Percentiles rank a stretch among this genome's conserved stretches.
Conservation (phyloP, 2,797 vertebrate genomes). For the Scyliorhinus canicula region DNA sequence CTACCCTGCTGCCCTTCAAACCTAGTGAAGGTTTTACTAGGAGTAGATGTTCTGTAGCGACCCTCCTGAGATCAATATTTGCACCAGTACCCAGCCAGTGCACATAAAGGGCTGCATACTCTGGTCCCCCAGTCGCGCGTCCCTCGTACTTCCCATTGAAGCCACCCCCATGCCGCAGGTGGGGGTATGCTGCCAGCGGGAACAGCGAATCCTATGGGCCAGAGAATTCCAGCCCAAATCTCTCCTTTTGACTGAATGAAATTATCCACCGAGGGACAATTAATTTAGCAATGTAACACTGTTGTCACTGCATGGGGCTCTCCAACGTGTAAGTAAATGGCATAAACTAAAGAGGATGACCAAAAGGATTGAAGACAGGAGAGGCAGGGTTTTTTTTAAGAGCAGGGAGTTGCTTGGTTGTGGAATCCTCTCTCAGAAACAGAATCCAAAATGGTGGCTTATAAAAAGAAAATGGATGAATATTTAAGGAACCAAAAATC, state of each 20-base stretch:
- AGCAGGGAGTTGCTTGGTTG: neutral
- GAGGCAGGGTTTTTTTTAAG: neutral
- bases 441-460: neutral
- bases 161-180: too few species aligned
- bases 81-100: neutral
- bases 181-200: too few species aligned
- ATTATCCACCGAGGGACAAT: neutral
- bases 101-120: too few species aligned
- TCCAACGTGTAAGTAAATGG: neutral
- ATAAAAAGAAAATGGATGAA: neutral
- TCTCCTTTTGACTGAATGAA: neutral
- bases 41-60: neutral
- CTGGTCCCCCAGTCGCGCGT: too few species aligned
- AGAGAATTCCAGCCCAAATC: too few species aligned
- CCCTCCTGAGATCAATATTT: neutral
- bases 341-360: neutral
- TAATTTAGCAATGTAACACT: neutral
- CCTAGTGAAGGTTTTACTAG: neutral
- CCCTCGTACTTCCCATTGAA: too few species aligned
- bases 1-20: too few species aligned
- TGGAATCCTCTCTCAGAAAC: neutral
- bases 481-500: neutral
- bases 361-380: neutral
- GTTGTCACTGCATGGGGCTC: neutral
- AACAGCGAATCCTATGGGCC: too few species aligned